Percentiles rank a stretch among this genome's conserved stretches.
phyloP scores from a whole-genome alignment of 2,113 vertebrate species.

The Corythaixoides concolor region DNA sequence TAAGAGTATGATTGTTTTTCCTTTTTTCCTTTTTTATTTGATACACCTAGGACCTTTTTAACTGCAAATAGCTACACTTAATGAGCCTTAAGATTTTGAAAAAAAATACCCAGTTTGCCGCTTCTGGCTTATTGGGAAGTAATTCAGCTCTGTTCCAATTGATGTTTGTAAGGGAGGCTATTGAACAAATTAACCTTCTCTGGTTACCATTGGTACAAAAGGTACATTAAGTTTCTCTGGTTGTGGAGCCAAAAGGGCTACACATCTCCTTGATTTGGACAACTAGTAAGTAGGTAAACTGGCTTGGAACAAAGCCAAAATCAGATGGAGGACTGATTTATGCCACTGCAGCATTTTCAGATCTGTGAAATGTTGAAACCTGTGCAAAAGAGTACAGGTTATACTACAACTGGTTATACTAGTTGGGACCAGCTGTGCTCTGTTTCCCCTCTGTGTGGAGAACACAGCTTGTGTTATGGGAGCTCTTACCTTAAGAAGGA shows the following conservation, averaged over 20 bases:
- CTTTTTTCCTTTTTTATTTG: too few species aligned
- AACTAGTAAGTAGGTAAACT: not conserved
- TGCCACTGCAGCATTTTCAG: not conserved
- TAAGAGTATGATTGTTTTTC: not conserved
- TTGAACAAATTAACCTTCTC: not conserved
- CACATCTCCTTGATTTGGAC: not conserved
- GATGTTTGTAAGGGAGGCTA: not conserved
- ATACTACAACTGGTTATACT: not conserved
- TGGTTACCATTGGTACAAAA: not conserved
- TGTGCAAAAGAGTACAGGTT: not conserved
- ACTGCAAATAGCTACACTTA: not conserved
- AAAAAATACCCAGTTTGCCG: not conserved
- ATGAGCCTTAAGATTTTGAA: not conserved
- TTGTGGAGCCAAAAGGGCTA: not conserved
- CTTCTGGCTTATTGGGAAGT: not conserved
- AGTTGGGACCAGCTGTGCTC: not conserved
- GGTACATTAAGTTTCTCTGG: not conserved
- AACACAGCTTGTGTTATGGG: not conserved
- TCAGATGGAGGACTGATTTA: not conserved
- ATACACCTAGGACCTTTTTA: not conserved
- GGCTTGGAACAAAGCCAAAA: not conserved
- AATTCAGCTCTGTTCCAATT: not conserved
- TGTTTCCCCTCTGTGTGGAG: not conserved
- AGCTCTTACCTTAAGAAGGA: not conserved
- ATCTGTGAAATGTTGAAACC: not conserved